phyloP scores from a whole-genome alignment of 2,797 vertebrate genomes.

The Luscinia luscinia region DNA sequence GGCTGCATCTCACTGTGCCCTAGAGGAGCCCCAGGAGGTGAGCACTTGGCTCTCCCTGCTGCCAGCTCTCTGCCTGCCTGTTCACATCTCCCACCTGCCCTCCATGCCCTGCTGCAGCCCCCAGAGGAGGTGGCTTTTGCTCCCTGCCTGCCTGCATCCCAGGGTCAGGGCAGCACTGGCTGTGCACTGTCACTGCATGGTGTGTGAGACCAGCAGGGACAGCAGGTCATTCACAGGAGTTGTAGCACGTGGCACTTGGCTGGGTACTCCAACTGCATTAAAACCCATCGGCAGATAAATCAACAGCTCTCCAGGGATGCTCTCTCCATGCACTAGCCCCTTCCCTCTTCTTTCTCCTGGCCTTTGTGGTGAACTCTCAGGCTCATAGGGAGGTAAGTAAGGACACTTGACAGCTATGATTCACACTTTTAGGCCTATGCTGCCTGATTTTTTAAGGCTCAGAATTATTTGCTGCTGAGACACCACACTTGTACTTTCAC shows the following conservation, averaged over 20 bases:
- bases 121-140: not conserved
- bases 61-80: not conserved
- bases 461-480: not conserved
- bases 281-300: not conserved
- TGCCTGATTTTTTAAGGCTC: not conserved
- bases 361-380: not conserved
- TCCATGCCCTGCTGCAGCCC: not conserved
- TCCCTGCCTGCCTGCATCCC: fast-evolving
- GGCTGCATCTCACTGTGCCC: not conserved
- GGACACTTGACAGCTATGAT: not conserved
- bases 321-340: not conserved
- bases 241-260: not conserved
- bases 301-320: not conserved
- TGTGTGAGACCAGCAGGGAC: not conserved
- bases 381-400: not conserved
- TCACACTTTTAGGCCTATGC: not conserved
- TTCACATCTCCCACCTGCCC: not conserved
- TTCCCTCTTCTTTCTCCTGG: not conserved
- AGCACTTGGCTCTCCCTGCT: not conserved
- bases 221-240: not conserved
- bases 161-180: not conserved
- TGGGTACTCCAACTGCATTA: not conserved
- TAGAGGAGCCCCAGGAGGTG: not conserved
- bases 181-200: fast-evolving
- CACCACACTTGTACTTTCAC: not conserved